phyloP scores from a whole-genome alignment of 2,113 vertebrate species.

The human (Homo sapiens) region DNA sequence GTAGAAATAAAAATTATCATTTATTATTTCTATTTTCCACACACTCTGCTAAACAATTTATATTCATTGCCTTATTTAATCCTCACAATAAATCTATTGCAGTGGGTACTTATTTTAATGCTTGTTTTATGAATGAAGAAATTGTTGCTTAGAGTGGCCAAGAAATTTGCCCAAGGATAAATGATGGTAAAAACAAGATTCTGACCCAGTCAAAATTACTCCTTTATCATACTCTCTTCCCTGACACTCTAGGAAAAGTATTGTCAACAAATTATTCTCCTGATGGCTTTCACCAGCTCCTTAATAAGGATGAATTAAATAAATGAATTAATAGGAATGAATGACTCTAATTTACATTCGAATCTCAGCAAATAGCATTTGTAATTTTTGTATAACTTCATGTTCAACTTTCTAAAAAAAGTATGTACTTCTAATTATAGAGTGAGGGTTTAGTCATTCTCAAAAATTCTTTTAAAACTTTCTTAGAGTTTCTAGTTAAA shows the following conservation, averaged over 20 bases:
- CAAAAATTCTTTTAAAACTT: background rate
- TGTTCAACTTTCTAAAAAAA: background rate
- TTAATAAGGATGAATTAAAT: background rate
- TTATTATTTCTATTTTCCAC: background rate
- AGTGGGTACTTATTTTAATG: background rate
- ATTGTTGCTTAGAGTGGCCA: background rate
- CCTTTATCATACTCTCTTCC: background rate
- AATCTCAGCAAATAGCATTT: background rate
- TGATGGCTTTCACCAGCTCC: background rate
- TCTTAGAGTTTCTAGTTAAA: conserved; percentile 41
- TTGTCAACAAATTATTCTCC: background rate
- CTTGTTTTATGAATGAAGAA: background rate
- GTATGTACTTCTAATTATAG: background rate
- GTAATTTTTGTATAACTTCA: conserved; percentile 1
- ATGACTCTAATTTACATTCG: background rate
- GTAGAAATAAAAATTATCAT: conserved; percentile 19
- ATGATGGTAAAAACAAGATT: background rate
- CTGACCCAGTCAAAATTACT: background rate
- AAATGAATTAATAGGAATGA: background rate
- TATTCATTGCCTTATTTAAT: conserved; percentile 26
- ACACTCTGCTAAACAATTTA: background rate
- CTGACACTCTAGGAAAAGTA: background rate
- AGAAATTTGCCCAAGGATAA: background rate
- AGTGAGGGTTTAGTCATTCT: background rate
- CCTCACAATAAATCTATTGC: background rate